Evolutionary conservation across 2,888 invertebrate species (phyloP).

Genomic region (Drosophila koepferae): DNA sequence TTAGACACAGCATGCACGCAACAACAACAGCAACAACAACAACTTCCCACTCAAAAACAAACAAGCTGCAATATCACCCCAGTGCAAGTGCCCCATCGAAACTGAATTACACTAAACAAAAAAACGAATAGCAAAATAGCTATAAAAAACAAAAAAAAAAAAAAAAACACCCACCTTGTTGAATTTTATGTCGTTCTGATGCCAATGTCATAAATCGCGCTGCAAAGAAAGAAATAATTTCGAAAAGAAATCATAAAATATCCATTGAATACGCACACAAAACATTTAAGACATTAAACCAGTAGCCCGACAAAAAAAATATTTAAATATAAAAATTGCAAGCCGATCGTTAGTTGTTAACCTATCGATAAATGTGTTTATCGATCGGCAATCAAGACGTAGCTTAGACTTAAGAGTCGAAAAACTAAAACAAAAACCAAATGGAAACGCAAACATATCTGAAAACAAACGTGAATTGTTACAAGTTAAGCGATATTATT

Average conservation of each 20-base stretch:
- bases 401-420: conserved; percentile 37
- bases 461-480: conserved; percentile 61
- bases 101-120: conserved; percentile 40
- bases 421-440: conserved; percentile 16
- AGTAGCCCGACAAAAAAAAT: conserved; percentile 69
- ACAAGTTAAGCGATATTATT: conserved; percentile 56
- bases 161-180: conserved; percentile 62
- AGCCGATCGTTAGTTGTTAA: conserved; percentile 43
- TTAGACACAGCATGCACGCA: conserved; percentile 75
- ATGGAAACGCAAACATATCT: conserved; percentile 66
- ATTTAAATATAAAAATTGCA: neutral
- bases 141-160: neutral
- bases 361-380: conserved; percentile 29
- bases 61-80: conserved; percentile 60
- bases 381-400: conserved; percentile 30
- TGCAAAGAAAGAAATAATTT: conserved; percentile 10
- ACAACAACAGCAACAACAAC: conserved; percentile 55
- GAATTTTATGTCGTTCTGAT: conserved; percentile 50
- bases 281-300: conserved; percentile 25
- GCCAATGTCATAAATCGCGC: conserved; percentile 52
- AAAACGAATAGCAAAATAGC: neutral
- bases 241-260: conserved; percentile 15
- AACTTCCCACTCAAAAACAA: conserved; percentile 37
- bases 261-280: conserved; percentile 21
- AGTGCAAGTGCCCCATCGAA: conserved; percentile 62